Base-by-base conservation (phyloP, 2,113 vertebrate genomes). In the Chroicocephalus ridibundus region DNA sequence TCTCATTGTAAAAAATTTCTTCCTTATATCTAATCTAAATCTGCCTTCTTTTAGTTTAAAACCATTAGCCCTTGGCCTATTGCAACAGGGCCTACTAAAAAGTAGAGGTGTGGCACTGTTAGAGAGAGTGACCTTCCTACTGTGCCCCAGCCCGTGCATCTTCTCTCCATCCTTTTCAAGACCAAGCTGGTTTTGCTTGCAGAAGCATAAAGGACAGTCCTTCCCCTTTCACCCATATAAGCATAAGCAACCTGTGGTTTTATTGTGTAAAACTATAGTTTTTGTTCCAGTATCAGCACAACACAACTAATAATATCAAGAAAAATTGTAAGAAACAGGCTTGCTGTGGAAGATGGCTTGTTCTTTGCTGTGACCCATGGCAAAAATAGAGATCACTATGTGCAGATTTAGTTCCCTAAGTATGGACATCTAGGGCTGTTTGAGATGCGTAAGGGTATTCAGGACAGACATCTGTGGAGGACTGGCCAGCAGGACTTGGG, bases 31-130 rank as follows among this genome's bases (percentile, higher is more conserved):
- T 61, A 36, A 5, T 70, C 40, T 79, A 60, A 65, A 82, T 65
- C 10, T 75, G 13, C 8, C 9, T 11, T 64, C 12, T 70, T 75
- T 40, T 22, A 32, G 25, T 22, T 60, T 64, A 46, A 58, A 82
- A 6, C 13, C 13, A 15, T 40, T 46, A 19, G 0, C 5, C 24
- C 3, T 31, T 68, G 34, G 42, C 24, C 40, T 58, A 0, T 42
- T 24, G 8, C 42, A 77, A 10, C 42, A 85, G 47, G 14, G 19
- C 36, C 19, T 62, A 9, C 42, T 42, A 27, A 47, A n/a, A 68
- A 13, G 34, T 22, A 54, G 40, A 77, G 9, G 5, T 78, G 9
- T 49, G 64, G 6, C 49, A 49, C 7, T 26, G 5, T 38, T 47
- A 34, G 27, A 17, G 18, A 51, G 49, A 47, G 38, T 15, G 15